Base-by-base conservation (phyloP, 2,113 vertebrate species). In the Halichoerus grypus region DNA sequence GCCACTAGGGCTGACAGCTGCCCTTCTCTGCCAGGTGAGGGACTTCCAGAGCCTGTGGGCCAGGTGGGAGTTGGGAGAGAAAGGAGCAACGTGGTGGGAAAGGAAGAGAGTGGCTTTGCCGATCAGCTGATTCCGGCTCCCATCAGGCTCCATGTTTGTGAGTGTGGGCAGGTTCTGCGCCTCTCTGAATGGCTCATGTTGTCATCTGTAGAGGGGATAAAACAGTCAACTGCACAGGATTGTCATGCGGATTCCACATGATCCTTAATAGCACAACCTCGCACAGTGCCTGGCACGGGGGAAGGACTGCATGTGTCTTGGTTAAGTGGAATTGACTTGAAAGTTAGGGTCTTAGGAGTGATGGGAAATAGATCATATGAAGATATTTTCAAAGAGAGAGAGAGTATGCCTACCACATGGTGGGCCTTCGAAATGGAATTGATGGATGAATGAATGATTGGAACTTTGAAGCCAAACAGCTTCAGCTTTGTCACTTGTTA, bases 241-340 rank as follows among this genome's bases (percentile, higher is more conserved):
- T 33, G 39, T 46, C 93, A 22, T 57, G 53, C 36, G 16, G 4
- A 22, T 55, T 77, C 59, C 42, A 15, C 15, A 8, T 39, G 57
- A 33, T 61, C 61, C 28, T 53, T 72, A 39, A 39, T 22, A n/a
- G 46, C n/a, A 76, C 74, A 72, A 3, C 55, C 65, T 93, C 24
- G 1, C 69, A 57, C 18, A 39, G 71, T 46, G n/a, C n/a, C 77
- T 67, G 77, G 31, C 86, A 22, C 0, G 0, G 26, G 42, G 85
- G 51, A 71, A 28, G 28, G 49, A 76, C 26, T 76, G 80, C 39
- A 28, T 53, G 46, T 55, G 39, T 69, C 63, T 77, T 51, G 61
- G n/a, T 82, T 91, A 94, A 71, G 31, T 91, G 65, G 63, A 91
- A 88, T 53, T 65, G 57, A 21, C 80, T 92, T 76, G 26, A 51